Base-by-base conservation (phyloP, 2,888 invertebrate species). In the Magallana nippona region DNA sequence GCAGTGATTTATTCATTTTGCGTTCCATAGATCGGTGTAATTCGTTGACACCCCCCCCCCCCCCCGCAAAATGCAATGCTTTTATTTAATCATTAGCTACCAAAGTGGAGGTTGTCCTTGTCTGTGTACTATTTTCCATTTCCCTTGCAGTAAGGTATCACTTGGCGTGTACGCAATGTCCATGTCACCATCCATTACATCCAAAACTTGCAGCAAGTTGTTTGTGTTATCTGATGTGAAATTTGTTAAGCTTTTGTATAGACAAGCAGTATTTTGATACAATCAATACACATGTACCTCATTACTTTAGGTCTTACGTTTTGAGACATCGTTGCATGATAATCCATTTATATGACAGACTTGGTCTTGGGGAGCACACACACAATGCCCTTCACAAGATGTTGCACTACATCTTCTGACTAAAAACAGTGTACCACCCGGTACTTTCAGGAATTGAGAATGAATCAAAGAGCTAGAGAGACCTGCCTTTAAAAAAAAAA, bases 321-420 rank as follows among this genome's bases (percentile, higher is more conserved):
- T 71, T 62, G 82, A 71, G 22, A 82, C 55, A 56, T 82, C 82
- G 19, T 63, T 82, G 55, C 82, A 82, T 11, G 71, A 19, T 17
- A 77, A 55, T 22, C 82, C 82, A 71, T 55, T 63, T 19, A 71
- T 44, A 57, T 62, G 81, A 78, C 88, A 88, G 10, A 85, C 60
- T 56, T 85, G 78, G 60, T 87, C 89, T 82, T 88, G 88, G n/a
- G 89, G 89, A 63, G 88, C 86, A 84, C 89, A 89, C 3, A 88
- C 87, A 83, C 89, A 89, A 58, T 89, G 89, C 10, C 89, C 89
- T n/a, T 83, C 78, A 85, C 89, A 89, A 0, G 88, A 82, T 17
- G 82, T 77, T 27, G 85, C 87, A 10, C 82, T 80, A 84, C 89
- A 89, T 77, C 89, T 60, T 78, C 89, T 81, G 1, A 88, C 85